Base-by-base conservation (phyloP, 1,140 invertebrate species). In the Drosophila punjabiensis region DNA sequence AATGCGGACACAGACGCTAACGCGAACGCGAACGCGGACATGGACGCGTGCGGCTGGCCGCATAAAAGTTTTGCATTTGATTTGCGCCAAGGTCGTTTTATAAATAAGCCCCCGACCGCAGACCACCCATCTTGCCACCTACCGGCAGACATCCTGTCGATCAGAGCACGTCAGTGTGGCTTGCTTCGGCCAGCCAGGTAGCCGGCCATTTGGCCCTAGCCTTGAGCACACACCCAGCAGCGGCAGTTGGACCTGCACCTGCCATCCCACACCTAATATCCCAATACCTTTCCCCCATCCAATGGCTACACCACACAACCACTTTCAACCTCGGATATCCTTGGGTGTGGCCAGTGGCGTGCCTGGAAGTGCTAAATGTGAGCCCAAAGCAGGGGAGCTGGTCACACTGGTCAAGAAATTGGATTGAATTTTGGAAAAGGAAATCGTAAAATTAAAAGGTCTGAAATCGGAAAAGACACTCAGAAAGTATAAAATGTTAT, bases 61-160 rank as follows among this genome's bases (percentile, higher is more conserved):
- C 69, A 81, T 59, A 69, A 62, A 79, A 85, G 76, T 63, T 89
- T 90, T 89, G 86, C 85, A 89, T 89, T 90, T 79, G 86, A 90
- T 90, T 89, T 90, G 79, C 82, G 76, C 70, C 78, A 90, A 90
- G 86, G 86, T 86, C 76, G 87, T 81, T 90, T 89, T 86, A 86
- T 91, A 90, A 90, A 90, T 90, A 90, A 73, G 71, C 81, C 39
- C 39, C 70, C 45, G 47, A 50, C 79, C 76, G 47, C 58, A 76
- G 37, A 53, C 43, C 50, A 62, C 47, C 35, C 62, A 70, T 41
- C 20, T 20, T 39, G 16, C 60, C 60, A 58, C 59, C 69, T 52
- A 65, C 18, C 28, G 53, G 24, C 50, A 80, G 77, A 74, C 78
- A 80, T 74, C 78, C 68, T 80, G 83, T 87, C 83, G 83, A 87